phyloP scores from a whole-genome alignment of 2,113 vertebrate genomes.

The Gobio gobio region DNA sequence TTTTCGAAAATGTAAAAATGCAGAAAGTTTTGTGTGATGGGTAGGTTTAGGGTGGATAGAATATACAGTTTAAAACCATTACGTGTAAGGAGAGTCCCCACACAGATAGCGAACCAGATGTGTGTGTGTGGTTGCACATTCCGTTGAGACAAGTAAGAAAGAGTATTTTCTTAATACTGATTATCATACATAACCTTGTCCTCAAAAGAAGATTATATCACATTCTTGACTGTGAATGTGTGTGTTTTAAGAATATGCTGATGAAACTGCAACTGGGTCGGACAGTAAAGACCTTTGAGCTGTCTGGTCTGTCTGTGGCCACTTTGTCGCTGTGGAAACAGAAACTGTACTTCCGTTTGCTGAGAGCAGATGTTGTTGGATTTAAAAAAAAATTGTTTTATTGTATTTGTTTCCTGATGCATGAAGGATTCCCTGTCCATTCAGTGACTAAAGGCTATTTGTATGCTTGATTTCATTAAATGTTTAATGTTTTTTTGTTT shows the following conservation, averaged over 20 bases:
- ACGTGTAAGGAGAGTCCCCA: no score
- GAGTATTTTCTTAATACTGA: not conserved
- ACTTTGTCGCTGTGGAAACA: not conserved
- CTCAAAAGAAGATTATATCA: not conserved
- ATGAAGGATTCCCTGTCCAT: conserved; percentile 32
- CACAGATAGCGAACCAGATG: no score
- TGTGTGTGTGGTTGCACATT: no score
- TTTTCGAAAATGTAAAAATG: no score
- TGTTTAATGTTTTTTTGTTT: not conserved
- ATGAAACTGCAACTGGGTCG: not conserved
- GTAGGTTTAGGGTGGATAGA: no score
- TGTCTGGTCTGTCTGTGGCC: not conserved
- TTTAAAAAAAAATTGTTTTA: no score
- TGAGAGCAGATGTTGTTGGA: conserved; percentile 17
- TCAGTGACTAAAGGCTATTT: conserved; percentile 10
- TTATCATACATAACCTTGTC: not conserved
- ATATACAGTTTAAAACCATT: no score
- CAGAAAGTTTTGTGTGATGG: no score
- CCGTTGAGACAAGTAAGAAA: not conserved
- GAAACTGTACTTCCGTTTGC: not conserved
- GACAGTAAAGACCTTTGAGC: not conserved
- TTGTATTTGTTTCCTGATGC: conserved; percentile 18
- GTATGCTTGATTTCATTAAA: conserved; percentile 1
- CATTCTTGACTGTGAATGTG: not conserved
- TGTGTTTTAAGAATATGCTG: not conserved